Evolutionary conservation across 1,140 invertebrate species (phyloP).

Genomic region (Zaprionus kolodkinae): DNA sequence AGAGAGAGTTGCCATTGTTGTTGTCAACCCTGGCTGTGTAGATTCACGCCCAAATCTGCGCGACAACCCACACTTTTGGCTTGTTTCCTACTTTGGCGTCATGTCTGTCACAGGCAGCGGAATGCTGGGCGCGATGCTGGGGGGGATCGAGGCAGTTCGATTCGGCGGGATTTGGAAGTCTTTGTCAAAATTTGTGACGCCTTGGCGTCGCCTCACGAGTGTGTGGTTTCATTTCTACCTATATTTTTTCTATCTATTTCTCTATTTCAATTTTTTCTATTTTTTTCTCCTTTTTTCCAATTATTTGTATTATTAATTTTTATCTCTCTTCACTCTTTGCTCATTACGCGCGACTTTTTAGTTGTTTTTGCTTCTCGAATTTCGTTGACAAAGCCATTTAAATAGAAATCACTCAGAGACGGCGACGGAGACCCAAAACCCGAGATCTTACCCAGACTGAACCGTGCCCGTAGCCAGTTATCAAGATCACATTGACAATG

Average conservation of each 20-base stretch:
- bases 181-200: conserved; percentile 73
- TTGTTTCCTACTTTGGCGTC: conserved; percentile 5
- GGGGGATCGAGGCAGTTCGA: not conserved
- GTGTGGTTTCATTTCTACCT: conserved; percentile 67
- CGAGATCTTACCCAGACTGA: not conserved
- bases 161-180: conserved; percentile 24
- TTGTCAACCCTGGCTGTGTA: conserved; percentile 18
- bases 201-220: conserved; percentile 65
- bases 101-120: not conserved
- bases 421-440: conserved; percentile 11
- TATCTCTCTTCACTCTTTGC: conserved; percentile 82
- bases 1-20: conserved; percentile 38
- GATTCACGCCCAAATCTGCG: conserved; percentile 40
- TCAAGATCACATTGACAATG: conserved; percentile 82
- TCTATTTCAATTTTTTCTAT: conserved; percentile 3
- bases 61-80: not conserved
- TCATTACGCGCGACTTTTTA: conserved; percentile 63
- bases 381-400: conserved; percentile 82
- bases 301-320: conserved; percentile 82
- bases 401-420: conserved; percentile 74
- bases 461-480: conserved; percentile 54
- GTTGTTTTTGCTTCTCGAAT: conserved; percentile 62
- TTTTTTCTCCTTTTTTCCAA: conserved; percentile 46
- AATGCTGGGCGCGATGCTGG: not conserved
- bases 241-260: conserved; percentile 37